These are phyloP conservation scores for Oryzias celebensis DNA, from an alignment of 2,113 vertebrate genomes.

Conservation along the genomic window DNA sequence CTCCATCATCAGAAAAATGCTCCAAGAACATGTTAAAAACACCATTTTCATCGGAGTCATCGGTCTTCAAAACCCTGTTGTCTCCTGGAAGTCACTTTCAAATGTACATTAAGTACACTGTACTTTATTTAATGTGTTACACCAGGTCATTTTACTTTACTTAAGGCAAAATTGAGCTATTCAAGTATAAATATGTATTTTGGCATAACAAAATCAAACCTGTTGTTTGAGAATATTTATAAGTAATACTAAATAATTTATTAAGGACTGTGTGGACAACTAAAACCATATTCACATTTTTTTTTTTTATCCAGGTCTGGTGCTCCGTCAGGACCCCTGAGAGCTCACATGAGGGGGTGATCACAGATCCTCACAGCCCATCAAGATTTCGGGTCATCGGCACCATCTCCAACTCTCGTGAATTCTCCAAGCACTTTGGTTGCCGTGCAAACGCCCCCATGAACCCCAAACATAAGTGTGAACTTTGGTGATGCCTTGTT, in stretches of 20 bases:
- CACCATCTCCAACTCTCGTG: constrained; percentile 88
- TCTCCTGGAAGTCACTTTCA: too few species aligned
- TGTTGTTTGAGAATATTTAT: too few species aligned
- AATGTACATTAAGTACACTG: too few species aligned
- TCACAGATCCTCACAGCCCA: constrained; percentile 95
- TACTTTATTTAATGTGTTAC: too few species aligned
- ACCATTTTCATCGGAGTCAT: too few species aligned
- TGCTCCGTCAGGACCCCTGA: constrained; percentile 91
- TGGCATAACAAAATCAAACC: too few species aligned
- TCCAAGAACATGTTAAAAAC: too few species aligned
- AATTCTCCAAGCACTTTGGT: constrained; percentile 89
- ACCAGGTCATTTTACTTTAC: too few species aligned
- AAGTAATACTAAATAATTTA: not conserved
- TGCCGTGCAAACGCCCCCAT: constrained; percentile 85
- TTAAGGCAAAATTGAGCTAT: too few species aligned
- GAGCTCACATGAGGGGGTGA: constrained; percentile 92
- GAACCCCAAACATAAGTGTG: constrained; percentile 92
- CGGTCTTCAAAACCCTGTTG: too few species aligned
- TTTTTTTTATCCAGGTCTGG: constrained; percentile 84
- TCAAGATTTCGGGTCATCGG: constrained; percentile 93
- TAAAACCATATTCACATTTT: not conserved
- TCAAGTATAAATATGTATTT: too few species aligned
- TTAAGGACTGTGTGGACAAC: not conserved
- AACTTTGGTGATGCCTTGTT: constrained; percentile 86
- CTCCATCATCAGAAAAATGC: too few species aligned